phyloP scores from a whole-genome alignment of 1,140 invertebrate species.

The Coenobita brevimanus region DNA sequence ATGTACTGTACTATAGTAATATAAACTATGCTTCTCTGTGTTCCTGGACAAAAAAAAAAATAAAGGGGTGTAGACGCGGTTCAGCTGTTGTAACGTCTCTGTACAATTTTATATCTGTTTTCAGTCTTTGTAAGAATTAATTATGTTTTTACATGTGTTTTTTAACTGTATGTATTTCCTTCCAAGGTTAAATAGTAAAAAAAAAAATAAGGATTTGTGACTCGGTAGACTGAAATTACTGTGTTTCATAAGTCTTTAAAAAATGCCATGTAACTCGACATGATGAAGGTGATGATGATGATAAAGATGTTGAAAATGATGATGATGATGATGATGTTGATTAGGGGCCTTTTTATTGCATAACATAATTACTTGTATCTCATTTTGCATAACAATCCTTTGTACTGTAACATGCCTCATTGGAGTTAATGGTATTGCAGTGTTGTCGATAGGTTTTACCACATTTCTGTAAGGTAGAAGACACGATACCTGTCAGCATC shows the following conservation, averaged over 20 bases:
- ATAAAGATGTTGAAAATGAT: no score
- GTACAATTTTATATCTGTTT: constrained; percentile 58
- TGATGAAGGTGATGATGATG: background rate
- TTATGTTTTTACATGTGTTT: constrained; percentile 58
- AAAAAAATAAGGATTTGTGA: no score
- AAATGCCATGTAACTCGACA: constrained; percentile 54
- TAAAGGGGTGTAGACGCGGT: constrained; percentile 42
- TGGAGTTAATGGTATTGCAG: background rate
- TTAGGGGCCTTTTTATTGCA: constrained; percentile 56
- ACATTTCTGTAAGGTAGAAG: constrained; percentile 15
- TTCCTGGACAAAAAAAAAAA: constrained; percentile 37
- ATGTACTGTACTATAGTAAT: constrained; percentile 60
- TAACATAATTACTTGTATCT: constrained; percentile 39
- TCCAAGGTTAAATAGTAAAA: no score
- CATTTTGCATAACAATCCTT: constrained; percentile 19
- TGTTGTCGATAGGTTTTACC: background rate
- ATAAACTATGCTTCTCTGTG: constrained; percentile 58
- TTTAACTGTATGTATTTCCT: background rate
- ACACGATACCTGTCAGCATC: constrained; percentile 28
- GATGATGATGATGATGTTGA: constrained; percentile 24
- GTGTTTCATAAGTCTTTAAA: background rate
- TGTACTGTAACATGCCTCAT: constrained; percentile 23
- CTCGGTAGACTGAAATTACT: no score
- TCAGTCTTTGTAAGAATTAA: constrained; percentile 56
- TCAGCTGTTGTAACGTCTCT: constrained; percentile 62